Conservation (phyloP, 2,888 invertebrate genomes). For the Bhutanitis thaidina region DNA sequence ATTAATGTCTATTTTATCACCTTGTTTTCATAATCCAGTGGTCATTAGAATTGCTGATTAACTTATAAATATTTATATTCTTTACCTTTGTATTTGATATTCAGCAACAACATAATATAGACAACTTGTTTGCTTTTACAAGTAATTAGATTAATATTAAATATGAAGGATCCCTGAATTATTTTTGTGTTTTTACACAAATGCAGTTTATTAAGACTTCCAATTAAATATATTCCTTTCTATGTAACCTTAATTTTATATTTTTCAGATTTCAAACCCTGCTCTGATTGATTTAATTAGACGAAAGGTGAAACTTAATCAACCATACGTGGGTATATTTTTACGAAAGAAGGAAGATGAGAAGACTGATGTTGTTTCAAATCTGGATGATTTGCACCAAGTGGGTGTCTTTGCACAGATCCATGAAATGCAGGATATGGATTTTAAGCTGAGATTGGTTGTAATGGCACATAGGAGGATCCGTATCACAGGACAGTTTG, state of each 20-base stretch:
- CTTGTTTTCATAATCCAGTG: not conserved
- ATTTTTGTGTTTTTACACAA: too few species aligned
- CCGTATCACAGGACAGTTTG: slow-evolving; percentile 87
- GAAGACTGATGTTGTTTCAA: slow-evolving; percentile 91
- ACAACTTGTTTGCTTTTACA: too few species aligned
- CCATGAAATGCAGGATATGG: slow-evolving; percentile 97
- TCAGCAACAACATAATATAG: too few species aligned
- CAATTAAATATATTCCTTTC: too few species aligned
- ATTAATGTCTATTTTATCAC: not conserved
- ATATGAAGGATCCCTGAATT: too few species aligned
- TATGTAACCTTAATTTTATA: not conserved
- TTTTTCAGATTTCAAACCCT: slow-evolving; percentile 88
- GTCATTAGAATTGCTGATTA: not conserved
- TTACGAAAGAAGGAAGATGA: slow-evolving; percentile 94
- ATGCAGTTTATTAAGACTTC: too few species aligned
- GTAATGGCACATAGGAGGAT: slow-evolving; percentile 97
- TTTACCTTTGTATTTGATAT: not conserved
- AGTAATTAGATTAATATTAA: too few species aligned
- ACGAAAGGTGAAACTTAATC: slow-evolving; percentile 95
- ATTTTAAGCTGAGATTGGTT: slow-evolving; percentile 92
- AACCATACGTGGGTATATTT: slow-evolving; percentile 98
- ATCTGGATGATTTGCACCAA: slow-evolving; percentile 90
- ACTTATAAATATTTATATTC: not conserved
- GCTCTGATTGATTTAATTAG: slow-evolving; percentile 92
- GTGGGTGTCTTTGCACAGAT: slow-evolving; percentile 99